A percentile compares a stretch with the other conserved stretches of the same genome.
Conservation (phyloP, 1,140 invertebrate genomes). For the Polypedilum pembai region DNA sequence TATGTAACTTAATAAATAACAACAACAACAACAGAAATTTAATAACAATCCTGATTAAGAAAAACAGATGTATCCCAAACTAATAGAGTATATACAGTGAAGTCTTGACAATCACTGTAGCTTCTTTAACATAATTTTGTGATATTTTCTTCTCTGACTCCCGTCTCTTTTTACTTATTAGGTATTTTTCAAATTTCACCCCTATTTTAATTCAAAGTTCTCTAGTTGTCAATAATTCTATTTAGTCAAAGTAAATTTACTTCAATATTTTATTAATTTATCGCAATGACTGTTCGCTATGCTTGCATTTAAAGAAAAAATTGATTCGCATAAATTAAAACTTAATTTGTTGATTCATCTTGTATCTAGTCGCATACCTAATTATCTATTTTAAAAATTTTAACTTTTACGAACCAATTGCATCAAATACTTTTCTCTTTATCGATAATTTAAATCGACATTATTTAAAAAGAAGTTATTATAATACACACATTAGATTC, state of each 20-base stretch:
- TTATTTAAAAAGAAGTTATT: background rate
- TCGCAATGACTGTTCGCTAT: too few relatives aligned
- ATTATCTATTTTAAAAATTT: too few relatives aligned
- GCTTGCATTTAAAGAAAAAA: too few relatives aligned
- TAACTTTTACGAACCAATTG: too few relatives aligned
- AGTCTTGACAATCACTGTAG: slow-evolving; percentile 11
- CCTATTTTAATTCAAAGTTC: background rate
- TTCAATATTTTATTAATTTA: too few relatives aligned
- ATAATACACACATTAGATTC: background rate
- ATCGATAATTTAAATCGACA: too few relatives aligned
- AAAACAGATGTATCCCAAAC: background rate
- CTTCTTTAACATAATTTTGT: slow-evolving; percentile 19
- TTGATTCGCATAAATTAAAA: too few relatives aligned
- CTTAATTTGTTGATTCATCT: too few relatives aligned
- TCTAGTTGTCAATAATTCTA: background rate
- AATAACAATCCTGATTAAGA: background rate
- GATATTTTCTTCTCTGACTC: background rate
- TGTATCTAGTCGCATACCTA: too few relatives aligned
- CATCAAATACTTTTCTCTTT: too few relatives aligned
- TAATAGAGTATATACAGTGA: background rate
- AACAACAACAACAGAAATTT: background rate
- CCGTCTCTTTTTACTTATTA: background rate
- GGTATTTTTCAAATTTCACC: background rate
- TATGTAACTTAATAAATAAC: background rate
- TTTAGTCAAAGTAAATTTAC: background rate